phyloP scores from a whole-genome alignment of 2,797 vertebrate species.

The Cirrhinus molitorella region DNA sequence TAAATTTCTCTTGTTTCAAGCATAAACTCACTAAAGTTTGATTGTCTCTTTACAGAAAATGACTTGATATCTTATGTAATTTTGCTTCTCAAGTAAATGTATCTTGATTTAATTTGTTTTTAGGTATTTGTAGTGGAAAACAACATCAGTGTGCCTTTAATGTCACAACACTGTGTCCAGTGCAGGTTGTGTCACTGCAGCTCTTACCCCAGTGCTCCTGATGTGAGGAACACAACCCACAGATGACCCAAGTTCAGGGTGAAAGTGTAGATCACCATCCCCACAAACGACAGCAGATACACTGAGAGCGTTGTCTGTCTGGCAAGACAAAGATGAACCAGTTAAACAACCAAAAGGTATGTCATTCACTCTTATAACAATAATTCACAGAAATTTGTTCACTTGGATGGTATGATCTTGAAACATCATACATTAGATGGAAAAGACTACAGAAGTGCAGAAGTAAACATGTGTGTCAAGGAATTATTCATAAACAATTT shows the following conservation, averaged over 20 bases:
- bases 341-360: not conserved
- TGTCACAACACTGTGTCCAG: not conserved
- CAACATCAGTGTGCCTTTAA: not conserved
- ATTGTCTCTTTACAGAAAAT: not conserved
- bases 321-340: conserved; percentile 31
- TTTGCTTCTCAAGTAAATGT: not conserved
- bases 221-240: conserved; percentile 93
- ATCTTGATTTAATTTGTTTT: not conserved
- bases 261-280: conserved; percentile 89
- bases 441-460: not conserved
- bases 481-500: not conserved
- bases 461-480: not conserved
- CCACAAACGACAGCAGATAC: conserved; percentile 88
- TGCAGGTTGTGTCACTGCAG: not conserved
- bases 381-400: not conserved
- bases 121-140: not conserved
- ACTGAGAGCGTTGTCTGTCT: conserved; percentile 89
- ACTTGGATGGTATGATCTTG: not conserved
- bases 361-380: not conserved
- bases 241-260: conserved; percentile 85
- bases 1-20: too few species aligned
- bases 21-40: not conserved
- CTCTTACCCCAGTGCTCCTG: conserved; percentile 89
- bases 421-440: not conserved
- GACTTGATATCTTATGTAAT: too few species aligned